These are phyloP conservation scores for Cygnus olor DNA, from an alignment of 2,797 vertebrate species.

Conservation along the genomic window DNA sequence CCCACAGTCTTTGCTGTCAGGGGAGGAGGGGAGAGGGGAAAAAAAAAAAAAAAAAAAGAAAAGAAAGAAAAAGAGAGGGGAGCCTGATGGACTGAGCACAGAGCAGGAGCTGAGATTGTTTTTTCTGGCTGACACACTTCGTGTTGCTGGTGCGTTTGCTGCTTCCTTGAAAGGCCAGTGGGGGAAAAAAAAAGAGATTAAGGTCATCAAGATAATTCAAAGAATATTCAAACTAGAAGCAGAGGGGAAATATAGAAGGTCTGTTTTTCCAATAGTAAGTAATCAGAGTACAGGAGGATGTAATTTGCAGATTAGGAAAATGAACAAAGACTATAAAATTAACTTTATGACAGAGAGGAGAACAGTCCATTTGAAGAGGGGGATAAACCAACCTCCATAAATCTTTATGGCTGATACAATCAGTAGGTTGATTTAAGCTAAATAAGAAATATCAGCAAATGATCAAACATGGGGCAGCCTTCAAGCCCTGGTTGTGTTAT, in stretches of 20 bases:
- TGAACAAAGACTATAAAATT: constrained; percentile 85
- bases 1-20: constrained; percentile 21
- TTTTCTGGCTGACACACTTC: constrained; percentile 20
- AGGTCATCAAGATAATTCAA: constrained; percentile 81
- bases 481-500: background rate
- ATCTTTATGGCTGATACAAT: constrained; percentile 79
- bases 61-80: background rate
- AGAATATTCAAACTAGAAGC: constrained; percentile 80
- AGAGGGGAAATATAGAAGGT: constrained; percentile 62
- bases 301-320: constrained; percentile 84
- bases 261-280: constrained; percentile 81
- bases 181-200: constrained; percentile 69
- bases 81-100: background rate
- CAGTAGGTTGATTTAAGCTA: constrained; percentile 75
- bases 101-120: constrained; percentile 12
- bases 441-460: constrained; percentile 75
- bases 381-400: constrained; percentile 73
- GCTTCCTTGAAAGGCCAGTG: constrained; percentile 65
- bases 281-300: constrained; percentile 81
- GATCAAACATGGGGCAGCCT: background rate
- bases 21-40: background rate
- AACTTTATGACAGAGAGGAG: constrained; percentile 79
- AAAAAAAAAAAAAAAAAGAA: background rate
- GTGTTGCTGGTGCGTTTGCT: constrained; percentile 41
- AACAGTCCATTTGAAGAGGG: constrained; percentile 73